Conservation (phyloP, 2,888 invertebrate species). For the Lingula anatina region DNA sequence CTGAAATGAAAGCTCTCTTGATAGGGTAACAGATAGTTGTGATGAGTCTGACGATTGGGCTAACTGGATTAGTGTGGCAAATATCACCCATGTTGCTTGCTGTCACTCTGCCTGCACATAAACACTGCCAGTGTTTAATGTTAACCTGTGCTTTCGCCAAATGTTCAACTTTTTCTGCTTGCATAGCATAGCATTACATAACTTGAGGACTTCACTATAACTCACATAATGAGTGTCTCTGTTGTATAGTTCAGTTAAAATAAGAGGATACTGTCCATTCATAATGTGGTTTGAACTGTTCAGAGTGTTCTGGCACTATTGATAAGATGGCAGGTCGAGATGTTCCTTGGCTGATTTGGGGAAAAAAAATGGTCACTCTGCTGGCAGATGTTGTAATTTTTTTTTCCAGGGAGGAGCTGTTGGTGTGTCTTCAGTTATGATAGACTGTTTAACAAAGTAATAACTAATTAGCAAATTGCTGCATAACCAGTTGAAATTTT, state of each 20-base stretch:
- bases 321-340: background rate
- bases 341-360: background rate
- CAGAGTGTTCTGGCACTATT: background rate
- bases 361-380: background rate
- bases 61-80: slow-evolving; percentile 1
- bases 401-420: too few relatives aligned
- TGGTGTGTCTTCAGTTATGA: too few relatives aligned
- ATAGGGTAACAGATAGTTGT: slow-evolving; percentile 7
- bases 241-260: slow-evolving; percentile 1
- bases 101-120: slow-evolving; percentile 10
- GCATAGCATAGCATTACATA: background rate
- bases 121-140: slow-evolving; percentile 7
- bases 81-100: slow-evolving; percentile 10
- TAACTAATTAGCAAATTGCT: too few relatives aligned
- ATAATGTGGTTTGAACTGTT: background rate
- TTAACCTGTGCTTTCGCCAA: slow-evolving; percentile 6
- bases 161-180: slow-evolving; percentile 4
- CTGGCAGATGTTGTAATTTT: too few relatives aligned
- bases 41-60: slow-evolving; percentile 3
- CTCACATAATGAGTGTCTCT: background rate
- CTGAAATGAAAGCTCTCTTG: background rate
- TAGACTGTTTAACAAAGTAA: too few relatives aligned
- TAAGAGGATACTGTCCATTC: background rate
- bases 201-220: background rate
- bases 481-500: too few relatives aligned